Percentiles rank a stretch among this genome's conserved stretches.
phyloP scores from a whole-genome alignment of 2,888 invertebrate genomes.

The Ennomos quercinarius region DNA sequence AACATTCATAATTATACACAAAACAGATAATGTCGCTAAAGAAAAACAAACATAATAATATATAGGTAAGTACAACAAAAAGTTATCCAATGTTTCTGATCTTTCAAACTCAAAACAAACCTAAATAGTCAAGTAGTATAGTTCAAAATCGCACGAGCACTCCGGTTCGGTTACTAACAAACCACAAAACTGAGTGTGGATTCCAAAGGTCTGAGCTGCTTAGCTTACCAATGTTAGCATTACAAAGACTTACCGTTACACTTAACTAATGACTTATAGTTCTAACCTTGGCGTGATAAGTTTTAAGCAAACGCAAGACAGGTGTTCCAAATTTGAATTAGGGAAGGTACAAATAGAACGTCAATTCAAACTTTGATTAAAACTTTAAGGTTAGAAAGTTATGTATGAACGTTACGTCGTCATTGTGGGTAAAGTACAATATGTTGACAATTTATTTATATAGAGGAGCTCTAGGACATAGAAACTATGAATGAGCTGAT shows the following conservation, averaged over 20 bases:
- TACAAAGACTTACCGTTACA: conserved; percentile 7
- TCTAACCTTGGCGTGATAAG: conserved; percentile 27
- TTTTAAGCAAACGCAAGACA: conserved; percentile 26
- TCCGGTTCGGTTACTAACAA: too few relatives aligned
- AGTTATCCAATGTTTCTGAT: not conserved
- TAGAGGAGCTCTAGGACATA: too few relatives aligned
- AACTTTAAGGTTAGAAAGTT: conserved; percentile 11
- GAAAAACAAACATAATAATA: not conserved
- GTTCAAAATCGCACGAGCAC: too few relatives aligned
- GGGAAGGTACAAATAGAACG: conserved; percentile 15
- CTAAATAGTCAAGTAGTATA: too few relatives aligned
- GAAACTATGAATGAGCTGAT: too few relatives aligned
- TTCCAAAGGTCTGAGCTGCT: not conserved
- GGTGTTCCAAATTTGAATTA: conserved; percentile 24
- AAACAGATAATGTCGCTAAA: too few relatives aligned
- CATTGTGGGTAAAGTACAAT: not conserved
- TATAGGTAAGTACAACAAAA: too few relatives aligned
- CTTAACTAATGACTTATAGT: conserved; percentile 23
- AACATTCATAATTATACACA: too few relatives aligned
- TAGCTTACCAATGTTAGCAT: conserved; percentile 11
- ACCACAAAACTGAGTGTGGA: too few relatives aligned
- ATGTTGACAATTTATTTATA: too few relatives aligned
- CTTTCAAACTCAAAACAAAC: not conserved
- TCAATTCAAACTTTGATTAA: conserved; percentile 16
- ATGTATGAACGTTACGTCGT: conserved; percentile 4